Evolutionary conservation across 2,797 vertebrate species (phyloP), one percentile per base, ranked within the genome.

Genomic region (Rhyacichthys aspro): DNA sequence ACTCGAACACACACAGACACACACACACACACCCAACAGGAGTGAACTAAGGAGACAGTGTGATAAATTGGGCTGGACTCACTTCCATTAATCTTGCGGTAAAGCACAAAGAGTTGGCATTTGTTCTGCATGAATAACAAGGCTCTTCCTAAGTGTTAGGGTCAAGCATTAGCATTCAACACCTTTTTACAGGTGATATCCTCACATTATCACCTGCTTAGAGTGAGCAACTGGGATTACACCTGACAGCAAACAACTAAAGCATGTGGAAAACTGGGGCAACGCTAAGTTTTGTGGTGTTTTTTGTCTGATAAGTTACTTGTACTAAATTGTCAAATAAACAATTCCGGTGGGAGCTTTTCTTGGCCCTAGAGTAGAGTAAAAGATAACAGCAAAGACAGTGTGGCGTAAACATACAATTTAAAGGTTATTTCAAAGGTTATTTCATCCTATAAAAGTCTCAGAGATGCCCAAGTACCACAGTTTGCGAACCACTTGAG

Each of bases 71-170:
- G 73, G 55, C 58, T 23, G 5, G 46, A 69, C 53, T 67, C 19
- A 43, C 32, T 53, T 65, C 43, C 62, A 82, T 88, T 82, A 76
- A 84, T 88, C 84, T 76, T 72, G 28, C 57, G 0, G 19, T 37
- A 63, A 80, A 75, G 75, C 42, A 50, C 15, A 4, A 53, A 18
- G 43, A 59, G 52, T 72, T 73, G 70, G 59, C 43, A 76, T 70
- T 81, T 76, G 63, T 70, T 76, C 66, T 59, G 63, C 72, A 68
- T 73, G 58, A 69, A 68, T 54, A 76, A 76, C 39, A 70, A 72
- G 12, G 34, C 9, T 56, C 62, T 39, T 23, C 57, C 5, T 3
- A 43, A 68, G 55, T 53, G 41, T 45, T 42, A 44, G 60, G 56
- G 47, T 70, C 43, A 71, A 57, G 32, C 11, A 11, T 63, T 67